Evolutionary conservation across 2,113 vertebrate species (phyloP), one percentile per base, ranked within the genome.

Genomic region (Phalacrocorax brasilianus): DNA sequence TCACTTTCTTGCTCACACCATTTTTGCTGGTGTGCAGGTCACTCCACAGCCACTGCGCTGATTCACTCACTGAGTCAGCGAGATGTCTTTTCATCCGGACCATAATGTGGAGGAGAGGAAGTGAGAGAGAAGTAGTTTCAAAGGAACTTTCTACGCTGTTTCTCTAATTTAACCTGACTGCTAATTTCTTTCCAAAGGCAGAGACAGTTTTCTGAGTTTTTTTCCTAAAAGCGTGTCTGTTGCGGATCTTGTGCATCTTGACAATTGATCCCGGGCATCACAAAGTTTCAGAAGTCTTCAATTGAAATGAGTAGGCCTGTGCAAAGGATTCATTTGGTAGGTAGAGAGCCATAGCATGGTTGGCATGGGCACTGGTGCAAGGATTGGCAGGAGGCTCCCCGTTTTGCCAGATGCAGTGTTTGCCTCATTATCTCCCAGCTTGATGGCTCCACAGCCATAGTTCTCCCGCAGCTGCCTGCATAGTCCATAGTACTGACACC

Each of bases 331-430:
- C 2, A 17, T 80, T 35, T 58, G n/a, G 1, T 28, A 19, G 0
- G 1, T 3, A 40, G 38, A 58, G 6, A 28, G 42, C n/a, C 0
- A 4, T 12, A 38, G 23, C 32, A 19, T 3, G 8, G 45, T 30
- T 52, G 59, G 35, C 58, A 28, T 3, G 6, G 73, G 45, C 55
- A 66, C 30, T 13, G 5, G 44, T 42, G 21, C 33, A 56, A 26
- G 44, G 30, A n/a, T 2, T 70, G 76, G 53, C 23, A 80, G 35
- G 30, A 83, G 30, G 30, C 24, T 73, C 59, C 44, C 6, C 5
- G 1, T 40, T 68, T 63, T 65, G 58, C 58, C 44, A 72, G 44
- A 30, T 66, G 56, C 52, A 47, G 2, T 16, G 20, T 19, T 56
- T 81, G 38, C 15, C 28, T 91, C 30, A 17, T 23, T 35, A 9